Evolutionary conservation across 2,113 vertebrate genomes (phyloP), one percentile per base, ranked within the genome.

Genomic region (Salvelinus namaycush): DNA sequence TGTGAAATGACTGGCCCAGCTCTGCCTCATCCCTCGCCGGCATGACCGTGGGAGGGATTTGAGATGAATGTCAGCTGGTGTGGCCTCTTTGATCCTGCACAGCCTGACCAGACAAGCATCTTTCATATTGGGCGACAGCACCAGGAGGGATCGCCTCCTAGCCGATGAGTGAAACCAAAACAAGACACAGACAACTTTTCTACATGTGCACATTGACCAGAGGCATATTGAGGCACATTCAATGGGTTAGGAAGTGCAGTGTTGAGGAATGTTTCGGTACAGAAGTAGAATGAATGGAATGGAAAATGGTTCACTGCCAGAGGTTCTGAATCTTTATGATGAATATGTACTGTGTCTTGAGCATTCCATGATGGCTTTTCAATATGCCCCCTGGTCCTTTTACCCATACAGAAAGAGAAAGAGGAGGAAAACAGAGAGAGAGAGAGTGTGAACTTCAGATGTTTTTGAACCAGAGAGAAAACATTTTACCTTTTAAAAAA

Each of bases 71-170:
- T 83, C 76, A 81, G 76, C 64, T 31, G 64, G 84, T 81, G 85
- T 24, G 82, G 70, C 68, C 16, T n/a, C 85, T 92, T 91, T 92
- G 82, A 90, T 92, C 80, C 81, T 48, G 68, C 16, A 62, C 13
- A 16, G 31, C 73, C 69, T 79, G 70, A 54, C 60, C 59, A 73
- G 44, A 24, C 62, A 16, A 27, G 82, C 68, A 78, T 57, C 68
- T 87, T 82, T 86, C 76, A 84, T 84, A 65, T 39, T 12, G 34
- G 31, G 65, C 73, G 76, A 71, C 27, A 49, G 44, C 68, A 70
- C 20, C 68, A 12, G 68, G 67, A 34, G 31, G 31, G 6, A 20
- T 24, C 18, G 7, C 62, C 22, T 31, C 68, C 66, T 81, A 51
- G 62, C 72, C 57, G 70, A 76, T 65, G 68, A 85, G 29, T n/a